Evolutionary conservation across 1,140 invertebrate species (phyloP).

Genomic region (Neodiprion lecontei): DNA sequence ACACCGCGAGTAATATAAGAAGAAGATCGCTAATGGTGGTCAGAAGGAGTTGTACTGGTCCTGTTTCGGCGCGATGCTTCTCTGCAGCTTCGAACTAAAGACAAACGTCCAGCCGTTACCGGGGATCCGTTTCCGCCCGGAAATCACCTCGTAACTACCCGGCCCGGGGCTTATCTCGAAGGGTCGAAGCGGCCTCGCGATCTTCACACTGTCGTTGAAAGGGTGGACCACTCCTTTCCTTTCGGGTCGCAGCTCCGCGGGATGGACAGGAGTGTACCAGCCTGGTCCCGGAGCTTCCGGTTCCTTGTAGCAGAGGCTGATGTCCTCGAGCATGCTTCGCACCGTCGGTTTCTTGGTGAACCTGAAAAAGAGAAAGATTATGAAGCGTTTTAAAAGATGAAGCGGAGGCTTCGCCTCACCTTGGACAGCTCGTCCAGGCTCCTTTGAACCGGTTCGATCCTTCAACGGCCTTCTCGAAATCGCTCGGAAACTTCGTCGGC

Average conservation of each 20-base stretch:
- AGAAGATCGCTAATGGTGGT: no score
- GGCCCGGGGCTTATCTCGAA: slow-evolving; percentile 25
- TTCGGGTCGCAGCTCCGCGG: background rate
- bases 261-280: slow-evolving; percentile 21
- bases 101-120: slow-evolving; percentile 31
- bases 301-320: slow-evolving; percentile 32
- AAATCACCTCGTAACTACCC: slow-evolving; percentile 24
- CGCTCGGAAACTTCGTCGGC: slow-evolving; percentile 28
- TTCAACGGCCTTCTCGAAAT: slow-evolving; percentile 30
- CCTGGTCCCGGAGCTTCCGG: slow-evolving; percentile 32
- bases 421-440: slow-evolving; percentile 26
- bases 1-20: no score
- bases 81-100: slow-evolving; percentile 33
- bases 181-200: background rate
- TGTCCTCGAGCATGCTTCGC: slow-evolving; percentile 25
- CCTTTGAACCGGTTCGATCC: slow-evolving; percentile 39
- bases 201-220: slow-evolving; percentile 28
- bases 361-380: slow-evolving; percentile 15
- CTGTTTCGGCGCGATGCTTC: slow-evolving; percentile 11
- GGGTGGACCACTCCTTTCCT: slow-evolving; percentile 28
- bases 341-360: slow-evolving; percentile 29
- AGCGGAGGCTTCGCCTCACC: slow-evolving; percentile 25
- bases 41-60: slow-evolving; percentile 21
- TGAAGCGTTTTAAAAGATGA: background rate
- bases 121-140: background rate